Evolutionary conservation across 2,888 invertebrate species (phyloP).

Genomic region (Papilio elwesi): DNA sequence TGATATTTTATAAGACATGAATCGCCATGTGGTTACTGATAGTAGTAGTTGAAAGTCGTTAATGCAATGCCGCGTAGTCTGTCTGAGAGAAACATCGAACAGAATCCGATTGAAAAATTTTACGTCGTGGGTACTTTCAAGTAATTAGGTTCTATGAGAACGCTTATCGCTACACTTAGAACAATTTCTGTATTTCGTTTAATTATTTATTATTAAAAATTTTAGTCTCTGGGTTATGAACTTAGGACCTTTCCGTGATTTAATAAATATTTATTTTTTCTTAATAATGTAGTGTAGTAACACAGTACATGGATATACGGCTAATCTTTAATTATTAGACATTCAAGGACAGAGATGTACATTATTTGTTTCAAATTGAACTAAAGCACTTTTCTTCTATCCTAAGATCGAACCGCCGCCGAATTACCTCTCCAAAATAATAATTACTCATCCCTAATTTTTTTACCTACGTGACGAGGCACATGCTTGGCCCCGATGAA

Average conservation of each 20-base stretch:
- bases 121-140: neutral
- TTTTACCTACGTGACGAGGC: constrained; percentile 54
- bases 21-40: neutral
- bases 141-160: constrained; percentile 9
- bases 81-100: neutral
- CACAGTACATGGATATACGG: no score
- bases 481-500: constrained; percentile 51
- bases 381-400: neutral
- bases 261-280: no score
- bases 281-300: no score
- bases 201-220: neutral
- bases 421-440: constrained; percentile 26
- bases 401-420: constrained; percentile 24
- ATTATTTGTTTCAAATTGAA: neutral
- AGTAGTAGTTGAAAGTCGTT: constrained; percentile 1
- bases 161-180: neutral
- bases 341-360: neutral
- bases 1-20: neutral
- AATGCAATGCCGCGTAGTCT: neutral
- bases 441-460: constrained; percentile 49
- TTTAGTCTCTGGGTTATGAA: no score
- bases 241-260: no score
- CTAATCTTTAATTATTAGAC: no score
- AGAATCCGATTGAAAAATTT: neutral
- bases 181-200: neutral